A percentile compares a stretch with the other conserved stretches of the same genome.
phyloP scores from a whole-genome alignment of 35 echinoderm and acorn worm species.

The Apostichopus japonicus region DNA sequence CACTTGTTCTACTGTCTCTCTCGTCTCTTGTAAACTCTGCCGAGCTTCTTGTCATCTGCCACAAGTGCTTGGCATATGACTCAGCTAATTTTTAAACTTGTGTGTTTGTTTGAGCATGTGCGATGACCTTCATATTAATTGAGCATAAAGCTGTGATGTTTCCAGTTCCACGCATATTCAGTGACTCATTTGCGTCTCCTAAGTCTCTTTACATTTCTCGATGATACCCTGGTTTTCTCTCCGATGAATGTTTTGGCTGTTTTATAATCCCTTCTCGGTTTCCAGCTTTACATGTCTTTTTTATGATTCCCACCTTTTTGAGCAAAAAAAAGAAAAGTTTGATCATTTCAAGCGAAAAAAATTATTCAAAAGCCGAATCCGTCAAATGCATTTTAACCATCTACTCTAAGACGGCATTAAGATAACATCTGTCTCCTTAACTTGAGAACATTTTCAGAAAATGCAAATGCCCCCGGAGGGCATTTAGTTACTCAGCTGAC shows the following conservation, averaged over 20 bases:
- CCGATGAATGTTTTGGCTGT: not conserved
- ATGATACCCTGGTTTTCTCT: not conserved
- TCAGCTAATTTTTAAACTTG: not conserved
- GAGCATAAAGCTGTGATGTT: not conserved
- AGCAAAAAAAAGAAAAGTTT: not conserved
- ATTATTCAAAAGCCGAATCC: slow-evolving; percentile 13
- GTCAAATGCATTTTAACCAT: slow-evolving; percentile 41
- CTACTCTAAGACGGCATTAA: slow-evolving; percentile 37
- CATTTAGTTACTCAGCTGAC: slow-evolving; percentile 39
- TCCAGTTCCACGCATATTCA: not conserved
- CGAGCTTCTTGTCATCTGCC: not conserved
- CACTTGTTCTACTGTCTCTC: not conserved
- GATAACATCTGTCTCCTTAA: slow-evolving; percentile 42
- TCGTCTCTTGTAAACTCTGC: not conserved
- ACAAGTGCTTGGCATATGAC: slow-evolving; percentile 7
- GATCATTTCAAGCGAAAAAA: slow-evolving; percentile 17
- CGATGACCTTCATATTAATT: slow-evolving; percentile 28
- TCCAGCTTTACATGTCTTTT: not conserved
- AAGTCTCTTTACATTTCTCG: not conserved
- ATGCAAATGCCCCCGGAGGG: slow-evolving; percentile 38
- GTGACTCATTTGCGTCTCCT: not conserved
- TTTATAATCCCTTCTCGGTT: not conserved
- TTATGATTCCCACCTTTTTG: not conserved
- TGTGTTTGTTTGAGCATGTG: slow-evolving; percentile 35
- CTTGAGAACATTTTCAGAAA: slow-evolving; percentile 41